phyloP scores from a whole-genome alignment of 1,140 invertebrate genomes.

The Drosophila willistoni region DNA sequence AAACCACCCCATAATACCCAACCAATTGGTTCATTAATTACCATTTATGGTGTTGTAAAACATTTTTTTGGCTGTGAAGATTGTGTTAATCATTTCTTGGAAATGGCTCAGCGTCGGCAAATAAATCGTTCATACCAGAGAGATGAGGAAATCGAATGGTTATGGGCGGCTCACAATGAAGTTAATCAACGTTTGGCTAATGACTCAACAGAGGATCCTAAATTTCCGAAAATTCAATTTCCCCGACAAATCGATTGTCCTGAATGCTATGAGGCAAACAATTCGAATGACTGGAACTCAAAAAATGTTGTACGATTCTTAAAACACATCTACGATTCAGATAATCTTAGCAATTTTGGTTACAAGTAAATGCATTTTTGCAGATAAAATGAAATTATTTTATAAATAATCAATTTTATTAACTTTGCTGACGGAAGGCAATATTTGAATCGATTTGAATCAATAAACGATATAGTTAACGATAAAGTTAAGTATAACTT shows the following conservation, averaged over 20 bases:
- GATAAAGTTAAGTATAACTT: no score
- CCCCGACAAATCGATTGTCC: slow-evolving; percentile 88
- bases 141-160: slow-evolving; percentile 93
- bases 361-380: not conserved
- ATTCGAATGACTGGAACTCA: slow-evolving; percentile 21
- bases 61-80: slow-evolving; percentile 97
- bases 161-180: slow-evolving; percentile 97
- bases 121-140: slow-evolving; percentile 87
- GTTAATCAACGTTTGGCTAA: slow-evolving; percentile 94
- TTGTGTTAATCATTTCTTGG: slow-evolving; percentile 92
- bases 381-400: no score
- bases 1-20: slow-evolving; percentile 82
- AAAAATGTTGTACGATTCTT: slow-evolving; percentile 45
- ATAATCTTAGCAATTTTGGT: slow-evolving; percentile 56
- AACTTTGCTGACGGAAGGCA: no score
- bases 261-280: slow-evolving; percentile 84
- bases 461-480: no score
- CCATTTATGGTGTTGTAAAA: slow-evolving; percentile 94
- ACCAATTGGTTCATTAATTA: slow-evolving; percentile 87
- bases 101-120: slow-evolving; percentile 88
- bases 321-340: slow-evolving; percentile 32
- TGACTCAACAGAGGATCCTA: slow-evolving; percentile 94
- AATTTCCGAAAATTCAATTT: slow-evolving; percentile 95
- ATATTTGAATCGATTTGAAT: no score
- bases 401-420: no score